Evolutionary conservation across 2,888 invertebrate species (phyloP).

Genomic region (Patella caerulea): DNA sequence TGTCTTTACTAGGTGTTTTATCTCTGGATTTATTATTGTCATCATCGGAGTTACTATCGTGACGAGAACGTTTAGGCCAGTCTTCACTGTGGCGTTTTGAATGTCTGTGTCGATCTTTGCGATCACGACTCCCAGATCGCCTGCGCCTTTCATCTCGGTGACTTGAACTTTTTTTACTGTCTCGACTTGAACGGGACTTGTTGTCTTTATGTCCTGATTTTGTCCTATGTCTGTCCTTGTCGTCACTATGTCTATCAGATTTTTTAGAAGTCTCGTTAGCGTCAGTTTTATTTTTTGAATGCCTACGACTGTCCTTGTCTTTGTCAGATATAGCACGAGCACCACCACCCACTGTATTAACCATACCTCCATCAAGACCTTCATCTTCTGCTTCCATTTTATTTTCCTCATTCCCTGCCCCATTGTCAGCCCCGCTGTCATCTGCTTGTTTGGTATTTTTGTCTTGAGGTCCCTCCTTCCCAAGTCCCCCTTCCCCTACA

Average conservation of each 20-base stretch:
- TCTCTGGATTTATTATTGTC: neutral
- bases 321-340: neutral
- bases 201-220: slow-evolving; percentile 2
- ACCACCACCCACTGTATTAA: neutral
- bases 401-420: slow-evolving; percentile 17
- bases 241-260: neutral
- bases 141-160: neutral
- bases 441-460: neutral
- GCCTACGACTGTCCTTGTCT: slow-evolving; percentile 2
- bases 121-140: neutral
- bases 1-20: neutral
- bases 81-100: neutral
- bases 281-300: neutral
- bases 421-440: slow-evolving; percentile 6
- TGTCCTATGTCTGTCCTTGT: slow-evolving; percentile 14
- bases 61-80: neutral
- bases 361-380: neutral
- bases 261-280: neutral
- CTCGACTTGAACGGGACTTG: neutral
- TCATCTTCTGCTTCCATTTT: slow-evolving; percentile 14
- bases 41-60: neutral
- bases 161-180: neutral
- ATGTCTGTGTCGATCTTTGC: slow-evolving; percentile 7
- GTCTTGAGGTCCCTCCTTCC: neutral
- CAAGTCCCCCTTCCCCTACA: slow-evolving; percentile 18